A percentile compares a stretch with the other conserved stretches of the same genome.
These are phyloP conservation scores for Nylanderia fulva DNA, from an alignment of 1,140 invertebrate genomes.

Conservation along the genomic window DNA sequence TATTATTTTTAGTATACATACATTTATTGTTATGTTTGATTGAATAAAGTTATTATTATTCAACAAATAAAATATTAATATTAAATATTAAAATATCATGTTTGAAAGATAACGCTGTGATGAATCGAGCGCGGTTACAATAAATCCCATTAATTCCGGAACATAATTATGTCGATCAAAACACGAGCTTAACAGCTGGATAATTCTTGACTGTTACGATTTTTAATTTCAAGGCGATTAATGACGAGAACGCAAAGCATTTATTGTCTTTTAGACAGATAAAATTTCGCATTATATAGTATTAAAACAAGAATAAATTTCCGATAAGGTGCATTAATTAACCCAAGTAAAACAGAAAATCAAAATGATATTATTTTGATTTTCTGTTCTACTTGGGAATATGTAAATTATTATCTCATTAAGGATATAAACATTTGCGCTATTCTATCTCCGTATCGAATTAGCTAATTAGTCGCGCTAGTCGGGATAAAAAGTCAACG, in stretches of 20 bases:
- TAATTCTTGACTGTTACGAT: conserved; percentile 38
- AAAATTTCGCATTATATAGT: conserved; percentile 37
- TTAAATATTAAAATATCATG: not conserved
- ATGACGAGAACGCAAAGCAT: not conserved
- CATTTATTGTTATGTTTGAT: not conserved
- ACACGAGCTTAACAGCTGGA: not conserved
- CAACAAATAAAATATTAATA: not conserved
- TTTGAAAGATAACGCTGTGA: not conserved
- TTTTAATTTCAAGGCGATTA: conserved; percentile 55
- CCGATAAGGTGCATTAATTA: conserved; percentile 24
- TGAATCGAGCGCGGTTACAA: not conserved
- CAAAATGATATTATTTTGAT: no score
- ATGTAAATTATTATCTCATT: conserved; percentile 65
- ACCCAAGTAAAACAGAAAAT: no score
- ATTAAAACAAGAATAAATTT: conserved; percentile 27
- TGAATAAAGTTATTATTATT: not conserved
- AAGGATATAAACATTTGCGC: conserved; percentile 13
- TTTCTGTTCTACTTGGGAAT: no score
- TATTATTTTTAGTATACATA: not conserved
- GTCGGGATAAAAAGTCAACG: conserved; percentile 19
- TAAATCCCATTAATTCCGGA: conserved; percentile 27
- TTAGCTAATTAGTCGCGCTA: conserved; percentile 63
- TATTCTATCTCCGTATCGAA: conserved; percentile 18
- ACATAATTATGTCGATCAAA: conserved; percentile 45
- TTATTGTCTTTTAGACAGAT: not conserved